These are phyloP conservation scores for Microchirus variegatus DNA, from an alignment of 2,797 vertebrate species.

Conservation along the genomic window DNA sequence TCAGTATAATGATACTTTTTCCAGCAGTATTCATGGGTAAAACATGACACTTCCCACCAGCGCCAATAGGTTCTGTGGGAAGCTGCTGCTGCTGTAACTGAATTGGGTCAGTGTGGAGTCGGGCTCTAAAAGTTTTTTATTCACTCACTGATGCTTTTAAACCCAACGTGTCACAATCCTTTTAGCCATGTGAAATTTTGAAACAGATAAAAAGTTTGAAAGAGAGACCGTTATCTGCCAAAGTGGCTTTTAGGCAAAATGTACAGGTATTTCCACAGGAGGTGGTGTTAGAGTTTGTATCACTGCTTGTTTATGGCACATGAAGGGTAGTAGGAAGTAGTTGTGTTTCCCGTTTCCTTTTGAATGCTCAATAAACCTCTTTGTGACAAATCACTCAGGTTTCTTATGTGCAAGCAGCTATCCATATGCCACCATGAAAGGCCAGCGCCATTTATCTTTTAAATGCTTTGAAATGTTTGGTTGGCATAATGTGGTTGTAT, in stretches of 20 bases:
- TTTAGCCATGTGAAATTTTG: neutral
- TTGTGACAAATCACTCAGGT: constrained; percentile 35
- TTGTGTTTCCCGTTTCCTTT: constrained; percentile 15
- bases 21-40: constrained; percentile 30
- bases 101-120: constrained; percentile 1
- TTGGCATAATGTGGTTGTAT: too few species aligned
- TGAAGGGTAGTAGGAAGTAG: constrained; percentile 21
- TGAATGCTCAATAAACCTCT: constrained; percentile 39
- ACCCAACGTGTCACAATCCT: constrained; percentile 9
- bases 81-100: constrained; percentile 13
- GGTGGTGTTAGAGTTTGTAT: constrained; percentile 7
- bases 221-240: neutral
- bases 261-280: neutral
- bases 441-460: constrained; percentile 35
- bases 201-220: neutral
- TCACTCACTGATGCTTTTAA: constrained; percentile 9
- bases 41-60: constrained; percentile 25
- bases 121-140: constrained; percentile 17
- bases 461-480: constrained; percentile 47
- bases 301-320: neutral
- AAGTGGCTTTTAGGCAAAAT: constrained; percentile 4
- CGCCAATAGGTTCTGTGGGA: constrained; percentile 9
- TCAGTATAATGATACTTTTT: constrained; percentile 22
- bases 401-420: constrained; percentile 24
- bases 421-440: constrained; percentile 13